A percentile compares a stretch with the other conserved stretches of the same genome.
Evolutionary conservation across 2,113 vertebrate species (phyloP).

Genomic region (Heteronetta atricapilla): DNA sequence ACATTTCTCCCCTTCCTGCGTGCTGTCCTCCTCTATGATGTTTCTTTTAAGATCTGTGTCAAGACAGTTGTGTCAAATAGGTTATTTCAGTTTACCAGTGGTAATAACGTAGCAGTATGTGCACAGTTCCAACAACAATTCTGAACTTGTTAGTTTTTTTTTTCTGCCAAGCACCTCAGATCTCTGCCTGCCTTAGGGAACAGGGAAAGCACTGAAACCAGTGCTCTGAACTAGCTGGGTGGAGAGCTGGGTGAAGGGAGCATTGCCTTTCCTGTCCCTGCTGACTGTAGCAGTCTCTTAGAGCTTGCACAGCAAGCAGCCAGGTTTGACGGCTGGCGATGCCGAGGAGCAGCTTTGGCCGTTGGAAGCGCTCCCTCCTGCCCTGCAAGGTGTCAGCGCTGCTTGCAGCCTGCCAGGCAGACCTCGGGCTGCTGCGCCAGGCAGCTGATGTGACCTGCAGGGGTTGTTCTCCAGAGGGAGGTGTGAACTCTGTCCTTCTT

Average conservation of each 20-base stretch:
- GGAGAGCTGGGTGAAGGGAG: not conserved
- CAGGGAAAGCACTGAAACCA: not conserved
- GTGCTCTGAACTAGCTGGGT: not conserved
- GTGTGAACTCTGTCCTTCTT: fast-evolving
- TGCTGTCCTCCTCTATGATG: not conserved
- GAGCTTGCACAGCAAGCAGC: not conserved
- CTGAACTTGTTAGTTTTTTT: not conserved
- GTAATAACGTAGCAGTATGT: not conserved
- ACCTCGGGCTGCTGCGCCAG: not conserved
- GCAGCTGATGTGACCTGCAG: not conserved
- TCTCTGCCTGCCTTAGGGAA: not conserved
- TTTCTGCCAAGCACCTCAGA: not conserved
- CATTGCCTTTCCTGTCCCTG: not conserved
- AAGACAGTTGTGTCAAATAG: not conserved
- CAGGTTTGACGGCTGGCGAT: not conserved
- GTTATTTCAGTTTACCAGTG: not conserved
- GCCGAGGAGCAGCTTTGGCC: not conserved
- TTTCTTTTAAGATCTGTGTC: not conserved
- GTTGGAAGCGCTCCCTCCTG: not conserved
- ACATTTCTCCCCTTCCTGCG: not conserved
- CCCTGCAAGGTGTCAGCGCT: not conserved
- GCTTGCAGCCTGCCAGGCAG: not conserved
- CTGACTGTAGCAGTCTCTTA: not conserved
- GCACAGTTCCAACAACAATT: not conserved
- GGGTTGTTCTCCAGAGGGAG: not conserved